Evolutionary conservation across 2,888 invertebrate genomes (phyloP), one percentile per base, ranked within the genome.

Genomic region (Diabrotica balteata): DNA sequence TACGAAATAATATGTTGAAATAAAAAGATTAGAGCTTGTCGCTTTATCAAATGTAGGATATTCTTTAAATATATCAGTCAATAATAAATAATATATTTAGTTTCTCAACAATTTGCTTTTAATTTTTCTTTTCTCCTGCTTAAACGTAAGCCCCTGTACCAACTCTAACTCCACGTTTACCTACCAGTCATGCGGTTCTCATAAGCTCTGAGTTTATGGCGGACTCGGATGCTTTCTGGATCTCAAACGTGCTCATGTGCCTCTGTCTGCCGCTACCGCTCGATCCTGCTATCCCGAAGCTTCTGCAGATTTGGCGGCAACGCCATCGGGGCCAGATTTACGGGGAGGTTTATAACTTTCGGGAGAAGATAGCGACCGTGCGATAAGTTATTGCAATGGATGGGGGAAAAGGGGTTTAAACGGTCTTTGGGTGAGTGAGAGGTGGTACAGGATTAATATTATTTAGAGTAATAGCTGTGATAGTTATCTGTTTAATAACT

Each of bases 191-290:
- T 82, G 83, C 81, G 83, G 82, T 82, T 81, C 83, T 80, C 80
- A 80, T 82, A 82, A 83, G 82, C 82, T 80, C 76, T 76, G 80
- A 82, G 81, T 83, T 83, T 83, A 83, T 82, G 82, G 81, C 81
- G 79, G 76, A 79, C 79, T 81, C 76, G 78, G 80, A 80, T 81
- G 81, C 80, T 80, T 81, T 80, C 80, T 77, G 81, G 80, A 76
- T 75, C 75, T 76, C 75, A 75, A 75, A 82, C 81, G 81, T 81
- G 81, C 81, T 81, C 81, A 79, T 81, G 80, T 81, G 81, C 80
- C 55, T 57, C 55, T 11, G 43, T 44, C 32, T 43, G 44, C 42
- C 44, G 11, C 9, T 55, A n/a, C 45, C 32, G 32, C 32, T 54
- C 7, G 6, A 7, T 42, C 43, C 7, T 32, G 10, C 32, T 44